Evolutionary conservation across 2,113 vertebrate species (phyloP), one percentile per base, ranked within the genome.

Genomic region (Elephas maximus): DNA sequence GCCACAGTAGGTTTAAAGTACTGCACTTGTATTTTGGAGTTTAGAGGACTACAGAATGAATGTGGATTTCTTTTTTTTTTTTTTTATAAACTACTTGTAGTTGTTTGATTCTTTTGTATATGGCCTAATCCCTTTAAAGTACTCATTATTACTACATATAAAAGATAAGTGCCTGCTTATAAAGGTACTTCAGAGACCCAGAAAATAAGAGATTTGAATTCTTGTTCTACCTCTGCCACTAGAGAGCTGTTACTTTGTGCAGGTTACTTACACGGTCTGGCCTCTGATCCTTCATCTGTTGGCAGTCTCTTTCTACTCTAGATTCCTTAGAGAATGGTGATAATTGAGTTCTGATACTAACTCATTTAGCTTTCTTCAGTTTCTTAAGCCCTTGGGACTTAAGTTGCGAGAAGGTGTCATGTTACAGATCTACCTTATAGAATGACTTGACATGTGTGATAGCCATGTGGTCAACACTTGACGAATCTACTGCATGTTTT

Each of bases 101-200:
- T 71, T 26, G 26, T n/a, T 95, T 71, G 24, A 48, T 81, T 92
- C 81, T 95, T 93, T 78, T 77, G 14, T 81, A 18, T 77, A 24
- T 88, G 73, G 37, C 12, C 37, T 96, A 77, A 51, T 80, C 53
- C 10, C 84, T 98, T 90, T 92, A 48, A 90, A 85, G 23, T 79
- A 41, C 62, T 78, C 33, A 77, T 88, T 94, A 9, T 60, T 86
- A 30, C 63, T 84, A 24, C 17, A 26, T 84, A 33, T n/a, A 44
- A 80, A 79, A 51, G 33, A 26, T 23, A 41, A 60, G 17, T 51
- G 17, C 51, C 1, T 89, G 37, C 93, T 92, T 96, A 71, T 67
- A 60, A 11, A 11, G 78, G 30, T 41, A 74, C 44, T 82, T 67
- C 62, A 69, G 30, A 95, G 57, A 63, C 30, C 53, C 18, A n/a